Base-by-base conservation (phyloP, 30 jellyfish, hydroid and myxozoan genomes). In the Turritopsis dohrnii region DNA sequence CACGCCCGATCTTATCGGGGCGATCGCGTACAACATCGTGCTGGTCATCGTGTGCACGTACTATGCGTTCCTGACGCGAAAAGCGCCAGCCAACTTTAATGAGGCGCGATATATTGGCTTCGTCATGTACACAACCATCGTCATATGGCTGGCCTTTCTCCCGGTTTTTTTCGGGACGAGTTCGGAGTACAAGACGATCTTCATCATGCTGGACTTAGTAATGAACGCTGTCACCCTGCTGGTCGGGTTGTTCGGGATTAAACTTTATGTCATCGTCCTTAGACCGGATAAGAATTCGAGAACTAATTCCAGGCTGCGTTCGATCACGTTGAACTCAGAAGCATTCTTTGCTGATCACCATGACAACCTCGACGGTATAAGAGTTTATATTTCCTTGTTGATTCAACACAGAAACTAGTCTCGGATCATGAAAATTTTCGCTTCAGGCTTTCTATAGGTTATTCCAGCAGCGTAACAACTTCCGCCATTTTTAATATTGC, bases 21-120 rank as follows among this genome's bases (percentile, higher is more conserved):
- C 97, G 23, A 83, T 91, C 28, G 66, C 94, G 21, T 91, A 91
- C 86, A 91, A 91, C 72, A 28, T 84, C 54, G 84, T 91, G 71
- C 85, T 91, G 72, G 85, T 91, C 20, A 19, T 86, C 21, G 23
- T 87, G 65, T 83, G 94, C 84, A 91, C 97, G 19, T 66, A 71
- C 26, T 91, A 91, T 71, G 97, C 97, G 71, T 91, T 91, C 60
- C 93, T 87, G 73, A 91, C 97, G 52, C 89, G 97, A 52, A 91
- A 91, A 83, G 97, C 87, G 65, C 97, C 97, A 28, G 96, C 91
- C 65, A 91, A 91, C 80, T 91, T 91, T 86, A 91, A 91, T 89
- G 97, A 91, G 71, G 94, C 97, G 21, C 90, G 97, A 74, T 91
- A 82, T 82, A 87, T 91, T 52, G 97, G 91, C 1, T 91, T 91